Conservation (phyloP, 2,797 vertebrate species). For the Rhinophrynus dorsalis region DNA sequence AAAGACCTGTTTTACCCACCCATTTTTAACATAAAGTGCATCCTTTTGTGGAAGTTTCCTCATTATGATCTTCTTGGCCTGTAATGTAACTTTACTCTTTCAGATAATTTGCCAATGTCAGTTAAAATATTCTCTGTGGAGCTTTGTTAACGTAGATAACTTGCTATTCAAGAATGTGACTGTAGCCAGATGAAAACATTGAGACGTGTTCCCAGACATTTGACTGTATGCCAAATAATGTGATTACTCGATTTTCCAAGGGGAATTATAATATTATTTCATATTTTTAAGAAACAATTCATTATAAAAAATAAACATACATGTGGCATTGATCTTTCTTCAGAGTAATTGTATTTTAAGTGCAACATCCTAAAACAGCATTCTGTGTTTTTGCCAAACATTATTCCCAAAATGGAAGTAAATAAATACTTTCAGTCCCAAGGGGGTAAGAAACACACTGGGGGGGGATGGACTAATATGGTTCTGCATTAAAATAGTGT, state of each 20-base stretch:
- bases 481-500: no score
- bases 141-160: not conserved
- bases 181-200: constrained; percentile 5
- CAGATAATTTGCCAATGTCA: not conserved
- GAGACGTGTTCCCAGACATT: not conserved
- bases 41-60: not conserved
- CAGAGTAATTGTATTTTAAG: not conserved
- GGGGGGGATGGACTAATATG: no score
- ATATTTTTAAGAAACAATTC: not conserved
- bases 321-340: not conserved
- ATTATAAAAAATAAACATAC: not conserved
- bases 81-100: not conserved
- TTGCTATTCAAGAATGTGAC: constrained; percentile 6
- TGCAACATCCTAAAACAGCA: not conserved
- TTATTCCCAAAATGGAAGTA: not conserved
- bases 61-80: not conserved
- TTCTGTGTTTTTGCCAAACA: not conserved
- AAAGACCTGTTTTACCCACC: no score
- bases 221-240: not conserved
- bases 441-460: no score
- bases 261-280: not conserved
- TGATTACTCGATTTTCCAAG: constrained; percentile 3
- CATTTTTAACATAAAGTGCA: no score
- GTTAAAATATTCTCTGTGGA: not conserved
- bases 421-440: not conserved